A percentile compares a stretch with the other conserved stretches of the same genome.
Evolutionary conservation across 2,113 vertebrate species (phyloP).

Genomic region (Hemibagrus wyckioides): DNA sequence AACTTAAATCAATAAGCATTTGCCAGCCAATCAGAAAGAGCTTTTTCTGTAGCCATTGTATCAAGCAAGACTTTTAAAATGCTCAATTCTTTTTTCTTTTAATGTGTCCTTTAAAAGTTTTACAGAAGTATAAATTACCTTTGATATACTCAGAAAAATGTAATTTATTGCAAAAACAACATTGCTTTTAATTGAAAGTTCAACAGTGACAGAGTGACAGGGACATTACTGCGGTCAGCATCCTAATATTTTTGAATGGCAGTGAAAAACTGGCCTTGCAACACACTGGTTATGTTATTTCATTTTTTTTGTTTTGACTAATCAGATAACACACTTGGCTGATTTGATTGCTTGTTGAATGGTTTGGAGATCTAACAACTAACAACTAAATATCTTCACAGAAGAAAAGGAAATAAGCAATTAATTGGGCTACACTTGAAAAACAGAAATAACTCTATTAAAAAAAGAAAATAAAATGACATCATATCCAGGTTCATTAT

Average conservation of each 20-base stretch:
- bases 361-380: background rate
- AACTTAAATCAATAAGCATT: background rate
- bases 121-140: background rate
- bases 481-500: background rate
- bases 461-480: background rate
- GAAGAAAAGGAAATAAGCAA: background rate
- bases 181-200: background rate
- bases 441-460: background rate
- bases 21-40: background rate
- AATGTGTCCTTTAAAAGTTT: background rate
- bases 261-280: background rate
- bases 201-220: background rate
- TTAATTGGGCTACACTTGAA: background rate
- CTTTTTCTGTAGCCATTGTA: background rate
- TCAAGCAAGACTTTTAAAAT: background rate
- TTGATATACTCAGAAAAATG: background rate
- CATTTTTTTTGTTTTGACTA: background rate
- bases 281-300: background rate
- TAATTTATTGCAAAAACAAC: slow-evolving; percentile 10
- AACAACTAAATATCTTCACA: background rate
- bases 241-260: background rate
- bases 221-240: background rate
- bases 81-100: background rate
- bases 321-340: background rate
- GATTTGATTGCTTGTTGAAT: background rate